Base-by-base conservation (phyloP, 2,888 invertebrate genomes). In the Geophilus truncorum region DNA sequence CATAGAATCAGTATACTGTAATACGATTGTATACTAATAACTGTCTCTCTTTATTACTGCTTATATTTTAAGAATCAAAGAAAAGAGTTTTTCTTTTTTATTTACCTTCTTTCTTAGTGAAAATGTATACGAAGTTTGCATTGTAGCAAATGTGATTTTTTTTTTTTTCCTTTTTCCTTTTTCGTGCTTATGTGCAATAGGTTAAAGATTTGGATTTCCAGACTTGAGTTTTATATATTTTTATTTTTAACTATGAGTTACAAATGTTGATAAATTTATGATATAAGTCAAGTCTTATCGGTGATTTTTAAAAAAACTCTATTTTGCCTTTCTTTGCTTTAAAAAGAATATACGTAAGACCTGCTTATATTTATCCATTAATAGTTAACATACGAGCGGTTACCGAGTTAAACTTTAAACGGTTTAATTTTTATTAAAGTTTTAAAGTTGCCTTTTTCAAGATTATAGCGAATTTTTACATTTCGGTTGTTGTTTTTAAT, bases 1-100 rank as follows among this genome's bases (percentile, higher is more conserved):
- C 21, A 62, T 62, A 62, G 62, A 12, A 57, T 23, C 7, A 62
- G 62, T 62, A 62, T 62, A 62, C 62, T 62, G 62, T 62, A 62
- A 62, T 62, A 62, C 62, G 62, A 62, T 62, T 62, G 62, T 62
- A 62, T 62, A 62, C 62, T 62, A 62, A 62, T 62, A 62, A 62
- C 62, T 62, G 62, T 62, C 62, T 62, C 62, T 62, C 23, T 62
- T 25, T 45, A 45, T n/a, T 45, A 10, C n/a, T 21, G 23, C 25
- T 62, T 62, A 7, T 62, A 23, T 62, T 62, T 62, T 62, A 5
- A 62, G 62, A 62, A 25, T 45, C n/a, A 45, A 62, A 10, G 10
- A 23, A 45, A 45, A 40, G n/a, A 45, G 45, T n/a, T 15, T 45
- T 45, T 45, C 10, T 36, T 45, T 12, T 1, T 62, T 62, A 23